Base-by-base conservation (phyloP, 1,140 invertebrate genomes). In the Lasioglossum baleicum region DNA sequence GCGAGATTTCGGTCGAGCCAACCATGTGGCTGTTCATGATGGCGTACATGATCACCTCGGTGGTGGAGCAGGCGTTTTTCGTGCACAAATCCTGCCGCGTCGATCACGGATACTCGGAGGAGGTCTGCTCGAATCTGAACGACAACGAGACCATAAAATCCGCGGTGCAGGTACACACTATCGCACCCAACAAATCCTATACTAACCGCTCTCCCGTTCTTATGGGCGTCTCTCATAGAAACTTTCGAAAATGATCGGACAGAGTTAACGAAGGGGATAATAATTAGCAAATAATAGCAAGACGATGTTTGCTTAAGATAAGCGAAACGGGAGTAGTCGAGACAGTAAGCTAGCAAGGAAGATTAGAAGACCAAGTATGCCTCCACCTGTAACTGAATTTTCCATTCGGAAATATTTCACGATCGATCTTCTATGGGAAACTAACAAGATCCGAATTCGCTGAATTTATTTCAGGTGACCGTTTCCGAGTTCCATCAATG, bases 21-120 rank as follows among this genome's bases (percentile, higher is more conserved):
- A 94, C 95, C 0, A 96, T 97, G 95, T 96, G 96, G 90, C 91
- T 97, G 0, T 97, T 96, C 84, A 96, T 97, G 96, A 95, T 96
- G 93, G 96, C 96, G 2, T 96, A 95, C 84, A 96, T 96, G 96
- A 94, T 95, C 63, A 97, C 96, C 2, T 95, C 94, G 42, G 96
- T 97, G 0, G 94, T 96, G n/a, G 96, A 97, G 86, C 95, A 96
- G 90, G 94, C 94, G 5, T 96, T 97, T 84, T 97, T 96, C 87
- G 91, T 96, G 1, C 92, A 96, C 85, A 96, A 96, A 92, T 94
- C 96, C 0, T 97, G 96, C 73, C 92, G 91, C 0, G 95, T 96
- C 0, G 95, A 97, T 88, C 94, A 96, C 74, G 94, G 95, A 6
- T 95, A 95, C 63, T 94, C 94, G 44, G 91, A 92, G 44, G 94